Evolutionary conservation across 2,113 vertebrate genomes (phyloP), one percentile per base, ranked within the genome.

Genomic region (Struthidea cinerea): DNA sequence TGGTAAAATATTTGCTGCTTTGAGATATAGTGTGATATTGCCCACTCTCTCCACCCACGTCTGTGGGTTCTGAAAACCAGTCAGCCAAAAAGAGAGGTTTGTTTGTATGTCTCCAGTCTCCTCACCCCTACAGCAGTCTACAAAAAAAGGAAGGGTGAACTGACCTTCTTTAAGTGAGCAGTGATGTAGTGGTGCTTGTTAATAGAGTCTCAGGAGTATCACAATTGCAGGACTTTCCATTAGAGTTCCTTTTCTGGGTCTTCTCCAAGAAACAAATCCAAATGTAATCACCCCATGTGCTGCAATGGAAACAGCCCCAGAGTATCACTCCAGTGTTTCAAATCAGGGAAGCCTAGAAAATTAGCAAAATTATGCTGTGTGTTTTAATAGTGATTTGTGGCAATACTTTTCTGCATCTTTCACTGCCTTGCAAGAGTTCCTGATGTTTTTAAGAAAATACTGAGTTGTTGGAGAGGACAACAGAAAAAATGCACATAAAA

Each of bases 201-300:
- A 94, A 85, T 83, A 55, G 55, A 81, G 49, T 68, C 92, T 85
- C 94, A 55, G 65, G 53, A 57, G 84, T 85, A 82, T 44, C 9
- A 2, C 27, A 8, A 65, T 49, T 89, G 61, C 65, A 92, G 42
- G 77, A 82, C 27, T 96, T 96, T 95, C 77, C 77, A 84, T 77
- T 73, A 56, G 59, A 93, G 28, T 65, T 80, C 53, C 24, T 89
- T 87, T 83, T 28, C 57, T 95, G 91, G 80, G 74, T 70, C 37
- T 94, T 90, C 74, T 94, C 89, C 96, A 96, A 84, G 84, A 94
- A 91, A 84, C 26, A 67, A 92, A 87, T 73, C 73, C 55, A 91
- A 85, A 85, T 30, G 35, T 61, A 79, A 91, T 84, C 65, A 76
- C 41, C 44, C 93, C 44, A 24, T 68, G 60, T 76, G 53, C 47